Conservation (phyloP, 2,888 invertebrate genomes). For the Cistogaster globosa region DNA sequence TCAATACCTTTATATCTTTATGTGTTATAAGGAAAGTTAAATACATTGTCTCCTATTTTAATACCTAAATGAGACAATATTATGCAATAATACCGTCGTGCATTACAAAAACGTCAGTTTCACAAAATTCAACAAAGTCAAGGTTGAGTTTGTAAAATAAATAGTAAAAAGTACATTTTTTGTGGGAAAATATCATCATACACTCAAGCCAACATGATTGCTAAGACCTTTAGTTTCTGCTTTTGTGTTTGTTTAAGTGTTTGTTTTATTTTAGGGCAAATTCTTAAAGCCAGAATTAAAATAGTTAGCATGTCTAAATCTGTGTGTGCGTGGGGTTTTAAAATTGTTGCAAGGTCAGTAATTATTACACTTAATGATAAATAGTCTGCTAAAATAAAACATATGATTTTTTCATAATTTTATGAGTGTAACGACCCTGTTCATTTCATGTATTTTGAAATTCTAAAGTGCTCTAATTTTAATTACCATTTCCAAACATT, state of each 20-base stretch:
- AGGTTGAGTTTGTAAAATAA: conserved; percentile 48
- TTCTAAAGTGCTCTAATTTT: conserved; percentile 53
- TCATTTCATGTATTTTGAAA: neutral
- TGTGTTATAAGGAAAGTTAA: conserved; percentile 23
- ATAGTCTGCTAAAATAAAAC: neutral
- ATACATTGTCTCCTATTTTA: conserved; percentile 20
- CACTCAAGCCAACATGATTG: neutral
- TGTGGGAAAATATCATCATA: neutral
- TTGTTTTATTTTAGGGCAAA: neutral
- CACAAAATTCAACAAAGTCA: conserved; percentile 36
- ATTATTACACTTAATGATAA: conserved; percentile 11
- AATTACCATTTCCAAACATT: conserved; percentile 26
- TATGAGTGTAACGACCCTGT: conserved; percentile 36
- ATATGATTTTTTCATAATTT: conserved; percentile 57
- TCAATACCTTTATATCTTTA: neutral
- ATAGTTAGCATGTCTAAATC: neutral
- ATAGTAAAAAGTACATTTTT: conserved; percentile 32
- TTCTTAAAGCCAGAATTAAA: conserved; percentile 10
- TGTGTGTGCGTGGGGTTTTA: conserved; percentile 35
- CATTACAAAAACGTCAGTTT: neutral
- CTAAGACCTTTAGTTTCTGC: conserved; percentile 33
- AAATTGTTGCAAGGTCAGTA: conserved; percentile 63
- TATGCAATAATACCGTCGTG: conserved; percentile 56
- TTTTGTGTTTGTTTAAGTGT: neutral
- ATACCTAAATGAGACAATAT: conserved; percentile 47